Conservation (phyloP, 2,797 vertebrate genomes). For the Manis javanica region DNA sequence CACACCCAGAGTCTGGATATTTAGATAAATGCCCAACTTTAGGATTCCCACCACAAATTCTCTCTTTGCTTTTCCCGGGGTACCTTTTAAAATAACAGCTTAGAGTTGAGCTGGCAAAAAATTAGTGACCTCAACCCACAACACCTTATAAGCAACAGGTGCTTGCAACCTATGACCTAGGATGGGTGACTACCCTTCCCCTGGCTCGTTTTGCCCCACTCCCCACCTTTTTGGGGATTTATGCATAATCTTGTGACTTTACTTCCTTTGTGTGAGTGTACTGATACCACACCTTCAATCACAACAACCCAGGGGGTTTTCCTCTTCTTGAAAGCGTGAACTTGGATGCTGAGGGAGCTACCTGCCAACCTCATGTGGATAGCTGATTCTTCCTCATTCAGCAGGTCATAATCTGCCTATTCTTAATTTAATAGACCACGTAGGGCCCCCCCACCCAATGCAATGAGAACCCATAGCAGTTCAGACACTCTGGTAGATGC, state of each 20-base stretch:
- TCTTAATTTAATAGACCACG: not conserved
- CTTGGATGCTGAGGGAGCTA: not conserved
- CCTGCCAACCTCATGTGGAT: not conserved
- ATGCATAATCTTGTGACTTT: not conserved
- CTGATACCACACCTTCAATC: not conserved
- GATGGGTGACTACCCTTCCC: not conserved
- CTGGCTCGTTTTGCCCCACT: accelerated
- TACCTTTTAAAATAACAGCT: not conserved
- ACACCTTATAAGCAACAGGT: not conserved
- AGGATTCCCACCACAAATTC: not conserved
- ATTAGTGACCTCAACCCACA: not conserved
- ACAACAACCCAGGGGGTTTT: not conserved
- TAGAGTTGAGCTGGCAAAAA: not conserved
- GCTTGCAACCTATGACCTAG: not conserved
- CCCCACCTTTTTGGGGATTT: not conserved
- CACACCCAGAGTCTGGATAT: not conserved
- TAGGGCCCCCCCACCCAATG: not conserved
- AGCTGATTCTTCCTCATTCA: not conserved
- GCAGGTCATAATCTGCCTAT: not conserved
- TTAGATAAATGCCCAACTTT: not conserved
- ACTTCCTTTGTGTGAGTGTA: not conserved
- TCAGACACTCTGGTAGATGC: not conserved
- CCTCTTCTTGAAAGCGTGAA: not conserved
- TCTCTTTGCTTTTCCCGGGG: not conserved
- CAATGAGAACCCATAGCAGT: not conserved